These are phyloP conservation scores for Chamaea fasciata DNA, from an alignment of 2,113 vertebrate genomes.

Conservation along the genomic window DNA sequence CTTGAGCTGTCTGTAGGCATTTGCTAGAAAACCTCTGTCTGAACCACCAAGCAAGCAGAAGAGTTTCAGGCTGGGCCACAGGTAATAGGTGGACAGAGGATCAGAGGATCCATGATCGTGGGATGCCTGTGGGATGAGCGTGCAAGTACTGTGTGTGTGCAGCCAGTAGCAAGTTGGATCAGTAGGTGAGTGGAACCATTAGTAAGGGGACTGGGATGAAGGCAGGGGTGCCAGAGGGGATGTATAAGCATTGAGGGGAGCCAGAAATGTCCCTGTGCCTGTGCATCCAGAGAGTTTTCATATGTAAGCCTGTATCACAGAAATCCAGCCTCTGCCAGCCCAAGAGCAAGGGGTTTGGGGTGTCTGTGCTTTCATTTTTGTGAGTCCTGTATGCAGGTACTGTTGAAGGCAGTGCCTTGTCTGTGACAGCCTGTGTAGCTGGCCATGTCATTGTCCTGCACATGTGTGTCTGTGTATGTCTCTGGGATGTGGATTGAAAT, in stretches of 20 bases:
- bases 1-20: accelerated
- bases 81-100: background rate
- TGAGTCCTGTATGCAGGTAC: background rate
- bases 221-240: background rate
- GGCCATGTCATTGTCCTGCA: accelerated
- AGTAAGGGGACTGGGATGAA: background rate
- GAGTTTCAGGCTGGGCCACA: accelerated
- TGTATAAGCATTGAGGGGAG: background rate
- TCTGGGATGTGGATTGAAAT: background rate
- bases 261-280: background rate
- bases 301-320: background rate
- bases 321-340: background rate
- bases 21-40: background rate
- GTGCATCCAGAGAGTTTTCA: background rate
- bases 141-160: no score
- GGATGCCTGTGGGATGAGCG: no score
- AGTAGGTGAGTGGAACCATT: background rate
- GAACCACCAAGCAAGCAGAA: accelerated
- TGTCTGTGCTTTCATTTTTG: background rate
- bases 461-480: accelerated
- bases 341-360: background rate
- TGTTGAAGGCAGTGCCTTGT: background rate
- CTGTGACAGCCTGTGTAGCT: background rate
- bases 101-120: accelerated
- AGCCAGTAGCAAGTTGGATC: background rate